Evolutionary conservation across 1,140 invertebrate genomes (phyloP).

Genomic region (Drosophila simulans): DNA sequence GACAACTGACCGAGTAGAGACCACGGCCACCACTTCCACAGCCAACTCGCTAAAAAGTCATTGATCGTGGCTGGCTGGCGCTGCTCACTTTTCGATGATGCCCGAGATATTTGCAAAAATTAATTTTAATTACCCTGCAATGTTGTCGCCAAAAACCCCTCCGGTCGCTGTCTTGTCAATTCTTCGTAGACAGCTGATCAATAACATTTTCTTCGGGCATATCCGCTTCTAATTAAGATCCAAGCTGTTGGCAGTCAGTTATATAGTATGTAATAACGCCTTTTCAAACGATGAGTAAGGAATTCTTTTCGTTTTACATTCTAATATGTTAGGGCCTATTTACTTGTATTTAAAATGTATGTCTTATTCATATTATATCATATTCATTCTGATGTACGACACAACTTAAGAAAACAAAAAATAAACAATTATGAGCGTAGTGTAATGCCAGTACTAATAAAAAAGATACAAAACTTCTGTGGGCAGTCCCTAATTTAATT

Average conservation of each 20-base stretch:
- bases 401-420: too few species aligned
- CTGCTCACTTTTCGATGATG: conserved; percentile 6
- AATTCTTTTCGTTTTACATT: too few species aligned
- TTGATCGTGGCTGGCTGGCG: neutral
- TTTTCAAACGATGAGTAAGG: too few species aligned
- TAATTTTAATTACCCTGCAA: conserved; percentile 75
- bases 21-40: conserved; percentile 20
- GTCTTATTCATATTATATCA: too few species aligned
- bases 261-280: neutral
- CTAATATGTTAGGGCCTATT: too few species aligned
- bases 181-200: conserved; percentile 40
- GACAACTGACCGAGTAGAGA: conserved; percentile 42
- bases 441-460: too few species aligned
- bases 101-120: conserved; percentile 51
- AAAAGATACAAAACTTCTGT: too few species aligned
- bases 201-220: conserved; percentile 49
- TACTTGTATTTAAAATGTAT: too few species aligned
- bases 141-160: conserved; percentile 44
- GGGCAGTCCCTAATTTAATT: too few species aligned
- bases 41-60: conserved; percentile 14
- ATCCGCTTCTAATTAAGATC: conserved; percentile 42
- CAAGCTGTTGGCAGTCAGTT: neutral
- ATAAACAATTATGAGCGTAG: too few species aligned
- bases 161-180: conserved; percentile 30
- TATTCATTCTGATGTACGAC: too few species aligned